Evolutionary conservation across 1,140 invertebrate species (phyloP).

Genomic region (Lasioglossum albipes): DNA sequence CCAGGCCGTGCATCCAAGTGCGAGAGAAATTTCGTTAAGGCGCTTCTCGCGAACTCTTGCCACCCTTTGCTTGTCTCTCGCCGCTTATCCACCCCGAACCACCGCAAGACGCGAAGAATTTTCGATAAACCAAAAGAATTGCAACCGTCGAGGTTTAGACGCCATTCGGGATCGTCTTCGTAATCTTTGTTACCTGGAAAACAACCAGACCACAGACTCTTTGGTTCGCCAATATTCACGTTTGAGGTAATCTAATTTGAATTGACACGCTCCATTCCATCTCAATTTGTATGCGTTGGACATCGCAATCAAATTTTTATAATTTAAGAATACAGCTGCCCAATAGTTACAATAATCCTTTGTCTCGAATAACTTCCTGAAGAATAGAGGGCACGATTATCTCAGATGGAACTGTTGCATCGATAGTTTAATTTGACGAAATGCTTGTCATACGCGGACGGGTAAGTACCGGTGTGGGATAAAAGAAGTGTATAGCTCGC

Average conservation of each 20-base stretch:
- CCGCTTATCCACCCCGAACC: slow-evolving; percentile 44
- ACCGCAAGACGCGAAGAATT: slow-evolving; percentile 12
- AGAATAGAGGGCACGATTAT: too few species aligned
- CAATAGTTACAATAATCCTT: too few species aligned
- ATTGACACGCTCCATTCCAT: too few species aligned
- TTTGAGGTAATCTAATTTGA: too few species aligned
- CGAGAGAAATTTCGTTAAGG: slow-evolving; percentile 71
- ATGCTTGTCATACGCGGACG: neutral
- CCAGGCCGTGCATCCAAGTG: slow-evolving; percentile 65
- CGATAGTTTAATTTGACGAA: neutral
- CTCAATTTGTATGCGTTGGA: too few species aligned
- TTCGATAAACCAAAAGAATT: slow-evolving; percentile 4
- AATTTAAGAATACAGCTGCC: too few species aligned
- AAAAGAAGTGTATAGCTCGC: neutral
- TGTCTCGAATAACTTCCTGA: too few species aligned
- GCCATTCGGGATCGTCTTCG: neutral
- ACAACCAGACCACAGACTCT: neutral
- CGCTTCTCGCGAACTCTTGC: slow-evolving; percentile 44
- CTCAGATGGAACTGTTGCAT: too few species aligned
- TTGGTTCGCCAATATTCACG: too few species aligned
- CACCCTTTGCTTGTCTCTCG: slow-evolving; percentile 24
- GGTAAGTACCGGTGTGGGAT: neutral
- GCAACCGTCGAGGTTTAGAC: neutral
- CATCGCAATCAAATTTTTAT: too few species aligned
- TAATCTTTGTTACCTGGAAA: neutral